These are phyloP conservation scores for Amphiprion percula DNA, from an alignment of 2,113 vertebrate genomes.

Conservation along the genomic window DNA sequence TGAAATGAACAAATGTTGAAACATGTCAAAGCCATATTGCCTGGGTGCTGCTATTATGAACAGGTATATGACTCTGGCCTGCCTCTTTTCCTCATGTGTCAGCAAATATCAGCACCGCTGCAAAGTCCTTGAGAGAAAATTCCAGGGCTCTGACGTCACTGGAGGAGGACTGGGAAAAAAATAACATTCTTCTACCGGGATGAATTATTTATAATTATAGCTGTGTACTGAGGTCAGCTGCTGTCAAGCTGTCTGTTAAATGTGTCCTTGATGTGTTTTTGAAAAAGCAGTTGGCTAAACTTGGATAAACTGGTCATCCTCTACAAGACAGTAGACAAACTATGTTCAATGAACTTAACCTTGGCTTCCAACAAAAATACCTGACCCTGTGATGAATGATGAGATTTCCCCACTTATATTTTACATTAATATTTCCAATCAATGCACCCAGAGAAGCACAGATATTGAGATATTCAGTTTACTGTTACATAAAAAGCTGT, in stretches of 20 bases:
- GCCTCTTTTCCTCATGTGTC: no score
- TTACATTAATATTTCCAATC: no score
- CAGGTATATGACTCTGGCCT: neutral
- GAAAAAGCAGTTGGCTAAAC: neutral
- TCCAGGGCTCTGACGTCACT: neutral
- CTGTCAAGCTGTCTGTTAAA: neutral
- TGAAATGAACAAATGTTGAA: neutral
- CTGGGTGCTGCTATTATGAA: neutral
- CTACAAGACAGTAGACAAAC: no score
- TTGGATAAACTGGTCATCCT: neutral
- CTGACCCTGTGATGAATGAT: no score
- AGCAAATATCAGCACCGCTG: no score
- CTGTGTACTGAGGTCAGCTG: neutral
- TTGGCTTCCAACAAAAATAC: no score
- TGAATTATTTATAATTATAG: neutral
- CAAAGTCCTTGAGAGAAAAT: constrained; percentile 9
- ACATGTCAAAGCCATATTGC: neutral
- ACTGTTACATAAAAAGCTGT: no score
- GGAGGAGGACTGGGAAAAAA: neutral
- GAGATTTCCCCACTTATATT: no score
- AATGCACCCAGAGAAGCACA: no score
- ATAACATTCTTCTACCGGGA: neutral
- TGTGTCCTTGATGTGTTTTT: neutral
- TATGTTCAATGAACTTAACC: no score
- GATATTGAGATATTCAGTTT: no score